Percentiles rank a stretch among this genome's conserved stretches.
These are phyloP conservation scores for Teleogryllus occipitalis DNA, from an alignment of 1,140 invertebrate species.

Conservation along the genomic window DNA sequence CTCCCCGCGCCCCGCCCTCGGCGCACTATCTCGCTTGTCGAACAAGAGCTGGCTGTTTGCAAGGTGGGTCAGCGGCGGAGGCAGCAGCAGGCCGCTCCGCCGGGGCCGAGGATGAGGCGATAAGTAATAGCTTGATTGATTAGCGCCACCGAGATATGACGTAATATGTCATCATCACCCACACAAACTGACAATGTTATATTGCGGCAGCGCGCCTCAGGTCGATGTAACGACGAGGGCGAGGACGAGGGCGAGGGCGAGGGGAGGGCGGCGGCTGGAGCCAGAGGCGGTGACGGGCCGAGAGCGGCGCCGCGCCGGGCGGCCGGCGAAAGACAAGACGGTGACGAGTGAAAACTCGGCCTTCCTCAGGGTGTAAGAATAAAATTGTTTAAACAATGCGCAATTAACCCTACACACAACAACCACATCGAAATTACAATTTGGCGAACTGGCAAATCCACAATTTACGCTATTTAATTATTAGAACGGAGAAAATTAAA, in stretches of 20 bases:
- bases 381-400: too few species aligned
- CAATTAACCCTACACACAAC: too few species aligned
- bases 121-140: constrained; percentile 17
- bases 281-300: not conserved
- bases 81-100: not conserved
- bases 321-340: constrained; percentile 33
- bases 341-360: constrained; percentile 37
- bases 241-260: not conserved
- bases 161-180: constrained; percentile 10
- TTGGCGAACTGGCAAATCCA: too few species aligned
- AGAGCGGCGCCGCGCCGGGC: not conserved
- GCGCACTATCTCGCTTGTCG: constrained; percentile 1
- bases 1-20: too few species aligned
- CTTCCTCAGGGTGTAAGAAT: too few species aligned
- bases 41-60: constrained; percentile 14
- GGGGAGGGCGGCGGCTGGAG: not conserved
- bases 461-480: too few species aligned
- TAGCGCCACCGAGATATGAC: constrained; percentile 11
- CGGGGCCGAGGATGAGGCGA: not conserved
- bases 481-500: too few species aligned
- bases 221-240: not conserved
- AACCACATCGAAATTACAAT: too few species aligned
- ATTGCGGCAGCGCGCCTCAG: not conserved
- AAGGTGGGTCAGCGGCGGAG: constrained; percentile 8
- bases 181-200: constrained; percentile 14